Evolutionary conservation across 2,797 vertebrate species (phyloP), one percentile per base, ranked within the genome.

Genomic region (Alauda arvensis): DNA sequence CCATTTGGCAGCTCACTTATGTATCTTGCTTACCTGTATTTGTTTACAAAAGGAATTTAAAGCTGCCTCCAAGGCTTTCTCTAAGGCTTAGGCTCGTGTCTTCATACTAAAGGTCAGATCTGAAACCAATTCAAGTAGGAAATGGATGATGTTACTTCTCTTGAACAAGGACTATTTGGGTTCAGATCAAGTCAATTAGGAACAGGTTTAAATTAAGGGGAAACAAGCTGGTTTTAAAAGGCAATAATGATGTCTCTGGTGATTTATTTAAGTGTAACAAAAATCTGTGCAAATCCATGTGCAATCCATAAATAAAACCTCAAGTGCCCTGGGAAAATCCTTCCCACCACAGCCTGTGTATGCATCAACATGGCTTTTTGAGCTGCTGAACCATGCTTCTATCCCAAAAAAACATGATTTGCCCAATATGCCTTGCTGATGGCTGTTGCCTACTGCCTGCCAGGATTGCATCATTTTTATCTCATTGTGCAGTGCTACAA

Each of bases 161-260:
- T 80, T 77, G 31, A 75, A 74, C 21, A 75, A 51, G 57, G 42
- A 74, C 33, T 77, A n/a, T 52, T 68, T 79, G 51, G 81, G 72
- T 23, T 89, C 78, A 91, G 68, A 88, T n/a, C 48, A 84, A 92
- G 81, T 56, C 61, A 82, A 18, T 63, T 79, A 77, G 71, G 51
- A 93, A 42, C 33, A 92, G 43, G 18, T 84, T 87, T 89, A 83
- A 78, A 76, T 46, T 49, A 74, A 89, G 42, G 31, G 34, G 57
- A 93, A 94, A 79, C 15, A 89, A 81, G 51, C 17, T 65, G 39
- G 57, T 85, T 83, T 67, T 43, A 77, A 89, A 91, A 88, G 66
- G 55, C 48, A 87, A 21, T 75, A 85, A 83, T 39, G 71, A 56
- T 23, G 53, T 65, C 71, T 83, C 56, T 46, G 25, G 61, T 75